phyloP scores from a whole-genome alignment of 30 jellyfish, hydroid and myxozoan species.

The Aurelia aurita region DNA sequence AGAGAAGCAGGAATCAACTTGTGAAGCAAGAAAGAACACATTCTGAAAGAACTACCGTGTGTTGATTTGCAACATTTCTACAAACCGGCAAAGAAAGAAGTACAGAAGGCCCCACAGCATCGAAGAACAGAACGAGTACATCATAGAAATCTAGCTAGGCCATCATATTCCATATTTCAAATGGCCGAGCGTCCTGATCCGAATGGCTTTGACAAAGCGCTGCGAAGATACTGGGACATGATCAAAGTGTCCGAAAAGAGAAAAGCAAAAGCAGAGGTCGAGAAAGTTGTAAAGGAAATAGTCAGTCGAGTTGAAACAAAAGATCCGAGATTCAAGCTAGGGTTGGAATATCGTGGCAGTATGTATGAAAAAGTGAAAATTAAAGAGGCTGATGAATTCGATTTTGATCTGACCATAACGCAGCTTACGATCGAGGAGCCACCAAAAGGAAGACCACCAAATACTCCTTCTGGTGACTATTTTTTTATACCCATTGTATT shows the following conservation, averaged over 20 bases:
- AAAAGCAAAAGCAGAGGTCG: slow-evolving; percentile 16
- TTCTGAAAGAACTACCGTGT: no score
- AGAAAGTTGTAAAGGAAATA: slow-evolving; percentile 14
- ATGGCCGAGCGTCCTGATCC: not conserved
- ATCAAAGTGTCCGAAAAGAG: slow-evolving; percentile 17
- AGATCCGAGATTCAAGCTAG: slow-evolving; percentile 61
- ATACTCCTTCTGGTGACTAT: slow-evolving; percentile 1
- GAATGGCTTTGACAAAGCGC: not conserved
- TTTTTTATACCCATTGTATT: not conserved
- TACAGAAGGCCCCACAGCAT: not conserved
- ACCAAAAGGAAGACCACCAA: slow-evolving; percentile 29
- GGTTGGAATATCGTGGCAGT: slow-evolving; percentile 65
- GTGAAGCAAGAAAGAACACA: no score
- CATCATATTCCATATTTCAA: no score
- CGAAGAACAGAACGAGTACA: not conserved
- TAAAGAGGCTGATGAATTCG: slow-evolving; percentile 69
- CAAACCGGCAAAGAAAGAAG: not conserved
- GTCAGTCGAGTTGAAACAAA: slow-evolving; percentile 31
- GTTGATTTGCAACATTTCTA: no score
- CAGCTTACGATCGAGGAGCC: slow-evolving; percentile 31
- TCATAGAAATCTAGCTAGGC: not conserved
- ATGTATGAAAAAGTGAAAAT: slow-evolving; percentile 60
- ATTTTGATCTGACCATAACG: slow-evolving; percentile 60
- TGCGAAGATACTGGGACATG: slow-evolving; percentile 22
- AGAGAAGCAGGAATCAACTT: no score